A percentile compares a stretch with the other conserved stretches of the same genome.
Conservation (phyloP, 1,140 invertebrate species). For the Calliopsis andreniformis region DNA sequence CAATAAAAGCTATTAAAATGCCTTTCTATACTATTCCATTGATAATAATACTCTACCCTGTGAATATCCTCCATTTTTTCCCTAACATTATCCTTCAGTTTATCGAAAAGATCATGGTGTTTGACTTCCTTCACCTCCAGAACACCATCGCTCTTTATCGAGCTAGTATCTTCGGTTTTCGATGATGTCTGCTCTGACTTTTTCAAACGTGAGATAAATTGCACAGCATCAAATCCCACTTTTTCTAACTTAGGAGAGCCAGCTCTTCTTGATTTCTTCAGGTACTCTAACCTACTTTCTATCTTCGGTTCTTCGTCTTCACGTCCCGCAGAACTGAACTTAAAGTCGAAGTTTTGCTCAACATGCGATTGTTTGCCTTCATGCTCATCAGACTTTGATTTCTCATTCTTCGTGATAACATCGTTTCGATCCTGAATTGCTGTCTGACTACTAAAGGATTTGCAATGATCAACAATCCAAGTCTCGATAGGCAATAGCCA, state of each 20-base stretch:
- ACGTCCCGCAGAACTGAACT: slow-evolving; percentile 10
- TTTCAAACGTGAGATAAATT: slow-evolving; percentile 6
- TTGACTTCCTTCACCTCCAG: slow-evolving; percentile 45
- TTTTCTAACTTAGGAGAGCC: neutral
- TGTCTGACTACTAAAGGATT: neutral
- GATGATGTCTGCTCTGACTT: neutral
- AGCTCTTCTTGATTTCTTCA: neutral
- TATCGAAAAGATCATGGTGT: slow-evolving; percentile 82
- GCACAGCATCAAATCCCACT: neutral
- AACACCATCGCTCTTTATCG: neutral
- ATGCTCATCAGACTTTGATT: neutral
- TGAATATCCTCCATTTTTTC: slow-evolving; percentile 83
- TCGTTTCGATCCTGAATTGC: neutral
- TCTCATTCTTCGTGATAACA: neutral
- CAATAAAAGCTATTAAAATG: neutral
- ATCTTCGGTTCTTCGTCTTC: slow-evolving; percentile 41
- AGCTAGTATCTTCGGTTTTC: neutral
- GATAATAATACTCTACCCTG: slow-evolving; percentile 79
- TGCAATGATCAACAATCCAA: slow-evolving; percentile 66
- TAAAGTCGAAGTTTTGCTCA: slow-evolving; percentile 30
- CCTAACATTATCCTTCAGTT: slow-evolving; percentile 81
- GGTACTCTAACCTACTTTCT: slow-evolving; percentile 18
- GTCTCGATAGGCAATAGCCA: slow-evolving; percentile 69
- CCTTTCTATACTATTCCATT: too few relatives aligned
- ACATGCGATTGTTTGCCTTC: neutral